Percentiles rank a stretch among this genome's conserved stretches.
phyloP scores from a whole-genome alignment of 2,113 vertebrate species.

The Salminus brasiliensis region DNA sequence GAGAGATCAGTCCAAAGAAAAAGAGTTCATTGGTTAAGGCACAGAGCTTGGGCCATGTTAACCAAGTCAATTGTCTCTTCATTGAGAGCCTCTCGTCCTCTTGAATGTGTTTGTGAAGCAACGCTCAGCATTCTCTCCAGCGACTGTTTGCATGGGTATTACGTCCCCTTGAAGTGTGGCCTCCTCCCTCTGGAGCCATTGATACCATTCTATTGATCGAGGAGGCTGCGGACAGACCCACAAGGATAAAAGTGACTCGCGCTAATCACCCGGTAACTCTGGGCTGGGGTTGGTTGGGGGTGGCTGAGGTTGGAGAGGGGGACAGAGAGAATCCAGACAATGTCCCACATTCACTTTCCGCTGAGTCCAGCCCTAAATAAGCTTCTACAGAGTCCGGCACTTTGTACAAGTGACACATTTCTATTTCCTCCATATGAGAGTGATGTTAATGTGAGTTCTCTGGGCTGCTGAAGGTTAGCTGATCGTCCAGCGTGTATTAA shows the following conservation, averaged over 20 bases:
- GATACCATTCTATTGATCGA: conserved; percentile 53
- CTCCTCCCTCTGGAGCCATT: conserved; percentile 52
- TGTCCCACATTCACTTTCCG: conserved; percentile 32
- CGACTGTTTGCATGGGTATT: conserved; percentile 54
- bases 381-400: conserved; percentile 1
- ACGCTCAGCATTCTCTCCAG: conserved; percentile 36
- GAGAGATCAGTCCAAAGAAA: neutral
- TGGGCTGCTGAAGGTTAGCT: conserved; percentile 38
- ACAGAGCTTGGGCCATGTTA: conserved; percentile 36
- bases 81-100: conserved; percentile 51
- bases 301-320: neutral
- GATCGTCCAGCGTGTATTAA: conserved; percentile 47
- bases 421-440: conserved; percentile 26
- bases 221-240: conserved; percentile 44
- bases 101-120: conserved; percentile 50
- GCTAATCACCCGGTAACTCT: conserved; percentile 44
- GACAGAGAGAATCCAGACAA: conserved; percentile 43
- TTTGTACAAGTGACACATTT: conserved; percentile 28
- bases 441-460: conserved; percentile 43
- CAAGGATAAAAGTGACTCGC: conserved; percentile 54
- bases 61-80: conserved; percentile 55
- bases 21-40: conserved; percentile 31
- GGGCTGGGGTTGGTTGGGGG: neutral
- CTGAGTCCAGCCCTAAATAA: conserved; percentile 23
- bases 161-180: conserved; percentile 53